A percentile compares a stretch with the other conserved stretches of the same genome.
Conservation (phyloP, 2,113 vertebrate genomes). For the Equus przewalskii region DNA sequence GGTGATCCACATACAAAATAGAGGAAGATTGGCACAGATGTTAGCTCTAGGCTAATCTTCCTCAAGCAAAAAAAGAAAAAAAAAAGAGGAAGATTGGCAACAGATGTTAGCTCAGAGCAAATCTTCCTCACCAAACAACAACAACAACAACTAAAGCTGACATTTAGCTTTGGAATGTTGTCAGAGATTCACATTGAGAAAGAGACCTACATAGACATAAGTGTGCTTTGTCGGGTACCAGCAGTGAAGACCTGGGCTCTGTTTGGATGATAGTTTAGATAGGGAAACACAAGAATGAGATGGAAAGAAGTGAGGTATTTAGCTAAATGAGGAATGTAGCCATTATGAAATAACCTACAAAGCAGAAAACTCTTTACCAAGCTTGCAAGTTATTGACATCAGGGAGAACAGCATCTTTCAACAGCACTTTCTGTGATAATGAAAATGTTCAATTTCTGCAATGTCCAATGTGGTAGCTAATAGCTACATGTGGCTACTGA, state of each 20-base stretch:
- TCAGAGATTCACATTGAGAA: neutral
- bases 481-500: neutral
- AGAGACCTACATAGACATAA: neutral
- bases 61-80: too few species aligned
- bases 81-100: too few species aligned
- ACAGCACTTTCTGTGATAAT: neutral
- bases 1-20: too few species aligned
- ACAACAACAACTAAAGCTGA: too few species aligned
- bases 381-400: neutral
- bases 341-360: neutral
- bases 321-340: neutral
- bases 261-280: neutral
- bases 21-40: too few species aligned
- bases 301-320: neutral
- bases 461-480: neutral
- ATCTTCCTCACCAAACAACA: too few species aligned
- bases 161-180: neutral
- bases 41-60: too few species aligned
- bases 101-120: too few species aligned
- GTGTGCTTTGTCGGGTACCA: neutral
- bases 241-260: neutral
- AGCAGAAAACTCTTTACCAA: neutral
- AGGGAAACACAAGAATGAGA: neutral
- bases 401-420: neutral
- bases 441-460: neutral